Evolutionary conservation across 2,888 invertebrate species (phyloP).

Genomic region (Chrysolina americana): DNA sequence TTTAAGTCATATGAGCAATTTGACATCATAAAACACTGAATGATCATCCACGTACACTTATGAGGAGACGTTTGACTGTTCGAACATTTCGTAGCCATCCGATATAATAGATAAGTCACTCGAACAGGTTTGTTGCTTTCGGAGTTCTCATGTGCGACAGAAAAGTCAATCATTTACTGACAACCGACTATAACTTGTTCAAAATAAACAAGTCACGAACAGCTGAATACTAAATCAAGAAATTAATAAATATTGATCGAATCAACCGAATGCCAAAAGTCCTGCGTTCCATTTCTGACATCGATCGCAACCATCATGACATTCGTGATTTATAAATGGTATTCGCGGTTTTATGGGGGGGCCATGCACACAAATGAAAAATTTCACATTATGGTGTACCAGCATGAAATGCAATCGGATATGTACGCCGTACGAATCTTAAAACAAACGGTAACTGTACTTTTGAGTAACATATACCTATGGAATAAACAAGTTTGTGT

Average conservation of each 20-base stretch:
- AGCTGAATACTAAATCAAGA: constrained; percentile 5
- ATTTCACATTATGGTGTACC: constrained; percentile 3
- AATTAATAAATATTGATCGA: constrained; percentile 14
- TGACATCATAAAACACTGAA: no score
- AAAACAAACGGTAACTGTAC: constrained; percentile 25
- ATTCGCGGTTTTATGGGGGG: constrained; percentile 2
- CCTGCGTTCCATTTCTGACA: not conserved
- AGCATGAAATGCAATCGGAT: constrained; percentile 16
- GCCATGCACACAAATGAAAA: constrained; percentile 10
- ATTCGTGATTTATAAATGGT: constrained; percentile 14
- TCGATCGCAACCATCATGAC: constrained; percentile 12
- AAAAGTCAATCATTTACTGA: not conserved
- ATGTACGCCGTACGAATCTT: constrained; percentile 16
- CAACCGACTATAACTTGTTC: not conserved
- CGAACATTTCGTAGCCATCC: no score
- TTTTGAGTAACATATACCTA: constrained; percentile 3
- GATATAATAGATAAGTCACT: not conserved
- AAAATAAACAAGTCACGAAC: not conserved
- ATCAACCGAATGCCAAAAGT: constrained; percentile 10
- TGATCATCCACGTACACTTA: no score
- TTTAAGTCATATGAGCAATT: no score
- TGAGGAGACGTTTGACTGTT: no score
- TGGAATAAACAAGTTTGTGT: not conserved
- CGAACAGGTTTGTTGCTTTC: not conserved
- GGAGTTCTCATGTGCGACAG: not conserved